Evolutionary conservation across 2,888 invertebrate genomes (phyloP).

Genomic region (Subacronicta megacephala): DNA sequence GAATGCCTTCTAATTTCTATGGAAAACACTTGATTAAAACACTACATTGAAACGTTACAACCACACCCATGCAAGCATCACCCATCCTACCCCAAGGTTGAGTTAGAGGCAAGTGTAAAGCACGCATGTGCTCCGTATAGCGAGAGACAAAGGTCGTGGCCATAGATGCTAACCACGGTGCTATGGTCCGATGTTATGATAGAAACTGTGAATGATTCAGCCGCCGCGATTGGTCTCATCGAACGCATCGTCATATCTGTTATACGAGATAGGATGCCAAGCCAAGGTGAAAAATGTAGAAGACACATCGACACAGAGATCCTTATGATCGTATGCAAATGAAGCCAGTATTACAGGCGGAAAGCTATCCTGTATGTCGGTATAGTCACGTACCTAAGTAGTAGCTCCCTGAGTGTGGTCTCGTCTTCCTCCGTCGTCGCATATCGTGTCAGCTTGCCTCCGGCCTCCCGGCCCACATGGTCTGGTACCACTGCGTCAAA

Average conservation of each 20-base stretch:
- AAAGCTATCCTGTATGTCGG: slow-evolving; percentile 78
- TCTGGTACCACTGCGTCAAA: slow-evolving; percentile 88
- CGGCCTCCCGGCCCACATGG: slow-evolving; percentile 89
- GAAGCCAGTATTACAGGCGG: slow-evolving; percentile 83
- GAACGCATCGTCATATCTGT: slow-evolving; percentile 82
- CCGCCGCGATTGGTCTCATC: slow-evolving; percentile 64
- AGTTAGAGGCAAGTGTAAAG: slow-evolving; percentile 52
- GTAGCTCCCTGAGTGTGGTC: slow-evolving; percentile 98
- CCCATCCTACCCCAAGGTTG: slow-evolving; percentile 46
- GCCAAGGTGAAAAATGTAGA: slow-evolving; percentile 69
- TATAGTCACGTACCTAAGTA: slow-evolving; percentile 94
- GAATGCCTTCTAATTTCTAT: slow-evolving; percentile 49
- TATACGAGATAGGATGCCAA: slow-evolving; percentile 87
- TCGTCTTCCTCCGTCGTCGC: slow-evolving; percentile 97
- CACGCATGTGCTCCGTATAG: slow-evolving; percentile 46
- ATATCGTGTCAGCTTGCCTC: slow-evolving; percentile 93
- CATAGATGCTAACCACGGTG: slow-evolving; percentile 80
- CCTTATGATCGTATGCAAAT: slow-evolving; percentile 75
- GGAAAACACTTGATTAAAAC: slow-evolving; percentile 56
- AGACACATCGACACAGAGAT: slow-evolving; percentile 75
- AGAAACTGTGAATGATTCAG: slow-evolving; percentile 69
- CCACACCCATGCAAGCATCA: slow-evolving; percentile 82
- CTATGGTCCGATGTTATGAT: slow-evolving; percentile 75
- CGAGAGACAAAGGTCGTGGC: slow-evolving; percentile 69
- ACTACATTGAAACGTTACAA: slow-evolving; percentile 65